These are phyloP conservation scores for Ceuthmochares aereus DNA, from an alignment of 2,113 vertebrate genomes.

Conservation along the genomic window DNA sequence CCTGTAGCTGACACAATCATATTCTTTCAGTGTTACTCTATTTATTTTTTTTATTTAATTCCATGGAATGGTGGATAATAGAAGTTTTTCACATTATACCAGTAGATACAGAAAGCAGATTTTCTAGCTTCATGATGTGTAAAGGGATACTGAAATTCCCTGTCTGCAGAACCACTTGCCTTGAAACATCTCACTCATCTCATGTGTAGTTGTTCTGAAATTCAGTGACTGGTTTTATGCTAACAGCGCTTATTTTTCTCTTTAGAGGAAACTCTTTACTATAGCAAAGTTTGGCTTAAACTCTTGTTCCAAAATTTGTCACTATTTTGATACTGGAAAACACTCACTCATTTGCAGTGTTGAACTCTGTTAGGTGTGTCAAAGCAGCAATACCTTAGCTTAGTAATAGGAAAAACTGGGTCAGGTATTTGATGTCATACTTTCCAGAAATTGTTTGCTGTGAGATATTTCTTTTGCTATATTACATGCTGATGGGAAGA, in stretches of 20 bases:
- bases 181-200: background rate
- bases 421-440: background rate
- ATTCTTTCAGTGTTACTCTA: background rate
- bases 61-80: background rate
- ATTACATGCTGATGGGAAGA: background rate
- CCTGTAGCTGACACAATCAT: background rate
- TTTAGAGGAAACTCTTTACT: background rate
- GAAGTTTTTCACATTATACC: background rate
- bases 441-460: background rate
- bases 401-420: background rate
- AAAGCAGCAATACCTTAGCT: background rate
- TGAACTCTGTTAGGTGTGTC: background rate
- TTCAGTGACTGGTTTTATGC: fast-evolving
- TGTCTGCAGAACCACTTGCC: background rate
- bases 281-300: background rate
- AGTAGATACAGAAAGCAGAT: background rate
- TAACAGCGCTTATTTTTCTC: background rate
- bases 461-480: background rate
- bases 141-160: background rate
- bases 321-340: background rate
- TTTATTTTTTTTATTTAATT: background rate
- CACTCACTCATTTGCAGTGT: background rate
- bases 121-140: background rate
- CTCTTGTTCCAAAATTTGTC: background rate
- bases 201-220: background rate